Percentiles rank a stretch among this genome's conserved stretches.
These are phyloP conservation scores for Saccostrea glomerata DNA, from an alignment of 1,140 invertebrate species.

Conservation along the genomic window DNA sequence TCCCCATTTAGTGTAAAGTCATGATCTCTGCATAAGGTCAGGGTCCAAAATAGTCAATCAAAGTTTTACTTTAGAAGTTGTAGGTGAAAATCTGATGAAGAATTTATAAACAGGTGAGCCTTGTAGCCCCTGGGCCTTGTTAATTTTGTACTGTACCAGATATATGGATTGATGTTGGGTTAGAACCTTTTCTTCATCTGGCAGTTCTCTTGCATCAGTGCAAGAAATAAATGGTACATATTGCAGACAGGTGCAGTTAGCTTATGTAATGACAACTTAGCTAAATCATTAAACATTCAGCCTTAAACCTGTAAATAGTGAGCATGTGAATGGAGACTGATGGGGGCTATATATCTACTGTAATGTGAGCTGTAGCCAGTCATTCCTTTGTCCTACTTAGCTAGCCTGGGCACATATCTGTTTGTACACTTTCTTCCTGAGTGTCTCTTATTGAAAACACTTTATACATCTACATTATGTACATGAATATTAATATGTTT, in stretches of 20 bases:
- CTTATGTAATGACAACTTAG: neutral
- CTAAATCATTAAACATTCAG: constrained; percentile 6
- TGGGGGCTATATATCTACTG: neutral
- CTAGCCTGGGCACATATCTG: neutral
- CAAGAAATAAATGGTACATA: neutral
- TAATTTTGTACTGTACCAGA: too few relatives aligned
- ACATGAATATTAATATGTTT: neutral
- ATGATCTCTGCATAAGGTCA: neutral
- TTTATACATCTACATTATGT: too few relatives aligned
- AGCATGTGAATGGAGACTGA: constrained; percentile 3
- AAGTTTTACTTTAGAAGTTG: neutral
- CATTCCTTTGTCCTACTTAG: neutral
- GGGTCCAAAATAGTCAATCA: neutral
- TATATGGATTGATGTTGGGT: too few relatives aligned
- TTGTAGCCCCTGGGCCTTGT: too few relatives aligned
- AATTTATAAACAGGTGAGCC: neutral
- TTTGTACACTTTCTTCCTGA: neutral
- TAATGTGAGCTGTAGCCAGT: neutral
- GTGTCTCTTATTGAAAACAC: too few relatives aligned
- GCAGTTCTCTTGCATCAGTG: neutral
- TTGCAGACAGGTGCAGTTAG: constrained; percentile 7
- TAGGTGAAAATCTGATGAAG: neutral
- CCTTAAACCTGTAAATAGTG: neutral
- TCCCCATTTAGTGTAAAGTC: neutral
- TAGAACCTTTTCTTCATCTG: neutral